phyloP scores from a whole-genome alignment of 1,140 invertebrate species.

The Thrips palmi region DNA sequence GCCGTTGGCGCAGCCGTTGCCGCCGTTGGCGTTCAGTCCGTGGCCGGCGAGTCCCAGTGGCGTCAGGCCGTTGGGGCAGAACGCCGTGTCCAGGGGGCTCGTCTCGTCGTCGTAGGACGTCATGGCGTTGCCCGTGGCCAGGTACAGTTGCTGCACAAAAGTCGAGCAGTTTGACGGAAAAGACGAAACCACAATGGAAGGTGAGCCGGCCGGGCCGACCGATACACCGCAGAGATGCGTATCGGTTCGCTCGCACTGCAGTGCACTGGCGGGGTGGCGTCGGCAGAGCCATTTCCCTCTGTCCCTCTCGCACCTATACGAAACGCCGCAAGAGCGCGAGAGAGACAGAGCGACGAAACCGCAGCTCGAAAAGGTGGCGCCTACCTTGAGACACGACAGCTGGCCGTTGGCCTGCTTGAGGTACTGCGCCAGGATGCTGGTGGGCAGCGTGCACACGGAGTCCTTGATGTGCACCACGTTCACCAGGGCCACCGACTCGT shows the following conservation, averaged over 20 bases:
- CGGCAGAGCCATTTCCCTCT: too few relatives aligned
- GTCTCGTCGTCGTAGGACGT: conserved; percentile 31
- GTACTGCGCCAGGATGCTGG: conserved; percentile 59
- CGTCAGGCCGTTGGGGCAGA: too few relatives aligned
- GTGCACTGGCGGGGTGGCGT: too few relatives aligned
- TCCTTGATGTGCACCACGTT: conserved; percentile 65
- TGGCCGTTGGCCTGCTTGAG: conserved; percentile 65
- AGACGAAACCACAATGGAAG: too few relatives aligned
- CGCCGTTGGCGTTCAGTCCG: conserved; percentile 16
- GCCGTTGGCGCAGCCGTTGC: conserved; percentile 27
- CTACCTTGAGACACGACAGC: conserved; percentile 58
- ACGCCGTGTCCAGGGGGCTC: conserved; percentile 20
- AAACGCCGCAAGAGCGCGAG: too few relatives aligned
- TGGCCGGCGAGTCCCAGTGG: conserved; percentile 1
- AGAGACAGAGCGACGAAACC: too few relatives aligned
- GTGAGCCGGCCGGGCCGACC: too few relatives aligned
- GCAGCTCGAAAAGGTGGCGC: too few relatives aligned
- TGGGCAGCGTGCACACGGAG: conserved; percentile 52
- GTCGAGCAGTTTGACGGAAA: too few relatives aligned
- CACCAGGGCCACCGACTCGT: conserved; percentile 56
- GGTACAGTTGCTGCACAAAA: conserved; percentile 46
- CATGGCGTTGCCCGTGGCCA: conserved; percentile 43
- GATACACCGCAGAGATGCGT: too few relatives aligned
- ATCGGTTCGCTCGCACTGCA: too few relatives aligned
- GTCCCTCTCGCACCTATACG: too few relatives aligned